Base-by-base conservation (phyloP, 2,113 vertebrate genomes). In the Parus major region DNA sequence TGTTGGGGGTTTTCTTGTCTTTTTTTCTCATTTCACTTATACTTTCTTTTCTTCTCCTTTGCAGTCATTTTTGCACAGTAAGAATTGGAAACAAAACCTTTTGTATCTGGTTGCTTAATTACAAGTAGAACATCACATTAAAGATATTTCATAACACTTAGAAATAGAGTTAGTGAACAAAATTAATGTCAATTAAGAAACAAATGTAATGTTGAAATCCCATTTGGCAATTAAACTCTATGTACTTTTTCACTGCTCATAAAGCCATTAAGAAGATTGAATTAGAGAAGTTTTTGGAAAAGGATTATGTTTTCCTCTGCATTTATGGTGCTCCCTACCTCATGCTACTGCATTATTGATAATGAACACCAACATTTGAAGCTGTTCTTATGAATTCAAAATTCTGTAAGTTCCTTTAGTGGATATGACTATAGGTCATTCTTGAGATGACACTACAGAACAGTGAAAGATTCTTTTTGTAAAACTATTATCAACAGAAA, bases 171-270 rank as follows among this genome's bases (percentile, higher is more conserved):
- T 71, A 66, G 24, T 33, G n/a, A 90, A 65, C 11, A 88, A 57
- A 90, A 95, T 81, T 52, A 66, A 78, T 25, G 46, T 42, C 70
- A 85, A 69, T 80, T 90, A 86, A 80, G 50, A 83, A 77, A 80
- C 22, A 83, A 96, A 69, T 20, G 14, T 7, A 66, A 77, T 39
- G 8, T 11, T 71, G 56, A 88, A 88, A 94, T 88, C 39, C n/a
- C 36, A 78, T 55, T 63, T 92, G 60, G 47, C 82, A 94, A 68
- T 73, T 91, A 73, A 81, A 83, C 71, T 78, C 35, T 18, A 3
- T 1, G 1, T 86, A 55, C 46, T 81, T 68, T 55, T 10, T 13
- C 42, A 59, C 14, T 88, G 60, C 39, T 75, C 35, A 77, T 63
- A 90, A 65, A 80, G 42, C 21, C 27, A 50, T 56, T 66, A 66